phyloP scores from a whole-genome alignment of 2,797 vertebrate genomes.

The Pseudopleuronectes americanus region DNA sequence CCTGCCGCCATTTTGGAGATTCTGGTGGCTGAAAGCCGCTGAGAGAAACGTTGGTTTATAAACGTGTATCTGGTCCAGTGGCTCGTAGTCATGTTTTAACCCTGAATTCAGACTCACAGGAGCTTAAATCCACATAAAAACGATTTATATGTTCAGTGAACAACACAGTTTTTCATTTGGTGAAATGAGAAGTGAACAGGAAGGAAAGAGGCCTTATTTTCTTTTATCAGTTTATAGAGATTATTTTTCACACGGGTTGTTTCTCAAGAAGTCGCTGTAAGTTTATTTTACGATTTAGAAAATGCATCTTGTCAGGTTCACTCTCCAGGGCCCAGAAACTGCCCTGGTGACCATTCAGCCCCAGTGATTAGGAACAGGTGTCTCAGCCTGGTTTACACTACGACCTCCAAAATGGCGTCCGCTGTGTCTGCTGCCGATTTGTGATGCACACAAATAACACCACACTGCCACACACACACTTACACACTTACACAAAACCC shows the following conservation, averaged over 20 bases:
- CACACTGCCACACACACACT: background rate
- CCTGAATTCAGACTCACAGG: background rate
- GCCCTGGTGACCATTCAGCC: too few relatives aligned
- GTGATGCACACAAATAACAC: background rate
- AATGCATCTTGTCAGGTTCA: too few relatives aligned
- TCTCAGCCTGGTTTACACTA: too few relatives aligned
- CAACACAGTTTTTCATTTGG: background rate
- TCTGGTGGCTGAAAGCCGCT: background rate
- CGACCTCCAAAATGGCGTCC: conserved; percentile 19
- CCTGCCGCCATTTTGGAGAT: background rate
- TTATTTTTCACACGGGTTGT: too few relatives aligned
- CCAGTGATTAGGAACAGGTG: too few relatives aligned
- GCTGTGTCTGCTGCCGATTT: background rate
- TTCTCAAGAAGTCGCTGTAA: too few relatives aligned
- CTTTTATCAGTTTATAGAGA: too few relatives aligned
- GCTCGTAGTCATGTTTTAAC: background rate
- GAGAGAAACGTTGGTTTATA: too few relatives aligned
- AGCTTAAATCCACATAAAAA: background rate
- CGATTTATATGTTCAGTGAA: background rate
- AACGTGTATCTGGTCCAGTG: background rate
- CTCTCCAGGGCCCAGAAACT: too few relatives aligned
- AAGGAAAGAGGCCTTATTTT: too few relatives aligned
- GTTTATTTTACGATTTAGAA: too few relatives aligned
- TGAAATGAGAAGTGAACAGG: background rate
- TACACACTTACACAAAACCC: background rate